Percentiles rank a stretch among this genome's conserved stretches.
Evolutionary conservation across 2,113 vertebrate genomes (phyloP).

Genomic region (Isichthys henryi): DNA sequence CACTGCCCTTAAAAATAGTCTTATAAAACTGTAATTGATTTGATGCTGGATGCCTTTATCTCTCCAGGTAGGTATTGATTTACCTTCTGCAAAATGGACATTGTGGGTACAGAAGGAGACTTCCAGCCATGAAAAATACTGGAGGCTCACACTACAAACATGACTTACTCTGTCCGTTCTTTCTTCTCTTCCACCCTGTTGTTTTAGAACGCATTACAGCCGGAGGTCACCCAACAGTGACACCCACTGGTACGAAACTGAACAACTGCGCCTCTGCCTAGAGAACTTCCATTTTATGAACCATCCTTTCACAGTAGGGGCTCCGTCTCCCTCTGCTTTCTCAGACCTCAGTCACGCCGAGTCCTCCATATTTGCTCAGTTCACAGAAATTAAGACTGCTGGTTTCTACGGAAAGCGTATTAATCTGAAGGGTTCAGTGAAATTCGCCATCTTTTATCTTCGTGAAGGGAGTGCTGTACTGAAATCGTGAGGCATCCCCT

Average conservation of each 20-base stretch:
- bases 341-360: not conserved
- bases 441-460: not conserved
- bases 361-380: not conserved
- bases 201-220: not conserved
- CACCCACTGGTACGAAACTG: not conserved
- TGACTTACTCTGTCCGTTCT: not conserved
- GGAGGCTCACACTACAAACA: not conserved
- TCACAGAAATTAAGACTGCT: not conserved
- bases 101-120: not conserved
- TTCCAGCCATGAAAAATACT: not conserved
- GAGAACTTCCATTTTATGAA: not conserved
- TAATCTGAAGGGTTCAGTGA: not conserved
- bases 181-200: not conserved
- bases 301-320: not conserved
- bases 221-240: not conserved
- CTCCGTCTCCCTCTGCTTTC: not conserved
- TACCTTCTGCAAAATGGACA: not conserved
- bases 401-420: not conserved
- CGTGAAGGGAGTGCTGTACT: not conserved
- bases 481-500: not conserved
- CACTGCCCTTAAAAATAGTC: not conserved
- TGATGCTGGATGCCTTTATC: not conserved
- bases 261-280: not conserved
- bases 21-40: not conserved
- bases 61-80: not conserved